phyloP scores from a whole-genome alignment of 1,140 invertebrate species.

The Papilio machaon region DNA sequence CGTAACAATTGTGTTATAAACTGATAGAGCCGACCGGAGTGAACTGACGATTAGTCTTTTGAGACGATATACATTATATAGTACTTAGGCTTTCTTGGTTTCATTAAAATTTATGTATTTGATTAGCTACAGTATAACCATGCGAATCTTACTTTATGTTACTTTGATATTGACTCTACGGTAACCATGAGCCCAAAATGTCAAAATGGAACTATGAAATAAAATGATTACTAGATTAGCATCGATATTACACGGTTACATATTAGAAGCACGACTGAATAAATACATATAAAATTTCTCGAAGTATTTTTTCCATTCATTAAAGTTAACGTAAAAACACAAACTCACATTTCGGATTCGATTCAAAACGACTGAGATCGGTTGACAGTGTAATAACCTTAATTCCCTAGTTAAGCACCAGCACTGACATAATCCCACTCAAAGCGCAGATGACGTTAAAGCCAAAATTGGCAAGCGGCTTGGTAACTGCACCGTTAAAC shows the following conservation, averaged over 20 bases:
- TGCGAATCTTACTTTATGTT: too few species aligned
- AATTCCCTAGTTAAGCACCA: conserved; percentile 9
- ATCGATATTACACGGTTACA: too few species aligned
- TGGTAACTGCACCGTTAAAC: not conserved
- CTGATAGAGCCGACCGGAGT: conserved; percentile 65
- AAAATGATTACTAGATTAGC: too few species aligned
- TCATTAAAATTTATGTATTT: not conserved
- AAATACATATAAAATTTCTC: too few species aligned
- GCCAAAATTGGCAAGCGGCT: not conserved
- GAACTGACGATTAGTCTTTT: conserved; percentile 71
- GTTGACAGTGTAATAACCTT: conserved; percentile 4
- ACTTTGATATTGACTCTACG: too few species aligned
- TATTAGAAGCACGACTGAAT: too few species aligned
- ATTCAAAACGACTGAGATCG: not conserved
- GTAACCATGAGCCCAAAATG: too few species aligned
- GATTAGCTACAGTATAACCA: too few species aligned
- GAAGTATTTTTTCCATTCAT: not conserved
- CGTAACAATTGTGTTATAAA: conserved; percentile 67
- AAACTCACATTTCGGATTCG: not conserved
- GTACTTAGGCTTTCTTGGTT: conserved; percentile 17
- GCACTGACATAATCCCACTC: not conserved
- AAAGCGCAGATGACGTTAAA: not conserved
- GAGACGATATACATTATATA: not conserved
- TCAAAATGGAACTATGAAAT: too few species aligned
- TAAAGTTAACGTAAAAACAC: not conserved